Evolutionary conservation across 2,113 vertebrate genomes (phyloP).

Genomic region (Ceyx melanurus): DNA sequence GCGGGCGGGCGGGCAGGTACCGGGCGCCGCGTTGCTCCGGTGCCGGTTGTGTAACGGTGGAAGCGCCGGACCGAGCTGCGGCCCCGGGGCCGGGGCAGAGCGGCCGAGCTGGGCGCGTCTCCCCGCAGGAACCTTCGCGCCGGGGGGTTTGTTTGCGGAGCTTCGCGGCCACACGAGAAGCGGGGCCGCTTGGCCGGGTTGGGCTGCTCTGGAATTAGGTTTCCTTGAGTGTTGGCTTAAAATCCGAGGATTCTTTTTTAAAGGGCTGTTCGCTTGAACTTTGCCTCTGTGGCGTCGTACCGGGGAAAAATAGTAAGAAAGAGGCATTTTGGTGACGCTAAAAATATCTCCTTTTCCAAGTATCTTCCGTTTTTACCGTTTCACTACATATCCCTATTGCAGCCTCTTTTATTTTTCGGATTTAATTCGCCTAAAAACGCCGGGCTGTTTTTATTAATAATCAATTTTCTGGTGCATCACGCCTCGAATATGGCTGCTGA

Average conservation of each 20-base stretch:
- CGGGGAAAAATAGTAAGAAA: not conserved
- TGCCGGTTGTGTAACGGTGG: not conserved
- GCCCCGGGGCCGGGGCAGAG: not conserved
- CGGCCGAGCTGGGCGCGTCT: not conserved
- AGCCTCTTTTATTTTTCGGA: accelerated
- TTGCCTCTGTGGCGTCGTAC: not conserved
- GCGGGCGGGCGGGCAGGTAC: not conserved
- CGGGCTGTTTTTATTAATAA: not conserved
- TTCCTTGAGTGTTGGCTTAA: not conserved
- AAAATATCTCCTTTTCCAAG: not conserved
- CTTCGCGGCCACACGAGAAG: accelerated
- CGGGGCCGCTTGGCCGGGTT: accelerated
- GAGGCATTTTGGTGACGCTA: not conserved
- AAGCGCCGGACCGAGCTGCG: not conserved
- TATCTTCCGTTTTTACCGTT: accelerated
- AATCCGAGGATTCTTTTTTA: accelerated
- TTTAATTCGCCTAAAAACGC: accelerated
- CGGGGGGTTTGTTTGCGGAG: accelerated
- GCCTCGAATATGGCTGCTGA: not conserved
- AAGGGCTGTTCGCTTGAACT: not conserved
- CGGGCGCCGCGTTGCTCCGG: not conserved
- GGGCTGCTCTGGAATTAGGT: accelerated
- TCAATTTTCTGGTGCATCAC: not conserved
- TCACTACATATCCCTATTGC: accelerated
- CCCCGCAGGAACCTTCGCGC: not conserved